Percentiles rank a stretch among this genome's conserved stretches.
Evolutionary conservation across 2,113 vertebrate genomes (phyloP).

Genomic region (Hippocampus comes): DNA sequence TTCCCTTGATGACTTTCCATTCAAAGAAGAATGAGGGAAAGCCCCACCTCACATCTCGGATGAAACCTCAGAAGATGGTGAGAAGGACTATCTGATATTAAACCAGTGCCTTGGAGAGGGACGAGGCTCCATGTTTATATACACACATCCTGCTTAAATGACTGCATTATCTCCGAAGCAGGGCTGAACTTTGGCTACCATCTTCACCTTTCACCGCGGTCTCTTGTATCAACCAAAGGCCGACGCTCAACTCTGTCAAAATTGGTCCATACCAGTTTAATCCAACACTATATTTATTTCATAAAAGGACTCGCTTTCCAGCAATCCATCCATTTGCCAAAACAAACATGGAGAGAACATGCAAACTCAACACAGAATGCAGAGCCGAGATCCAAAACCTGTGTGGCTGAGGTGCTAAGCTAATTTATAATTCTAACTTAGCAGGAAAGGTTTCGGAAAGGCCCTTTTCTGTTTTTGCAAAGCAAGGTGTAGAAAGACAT

Average conservation of each 20-base stretch:
- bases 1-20: slow-evolving; percentile 67
- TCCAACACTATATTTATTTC: neutral
- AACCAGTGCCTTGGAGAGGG: slow-evolving; percentile 23
- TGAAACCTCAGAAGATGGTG: slow-evolving; percentile 41
- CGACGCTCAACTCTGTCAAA: neutral
- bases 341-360: no score
- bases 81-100: slow-evolving; percentile 51
- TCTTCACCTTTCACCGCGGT: slow-evolving; percentile 8
- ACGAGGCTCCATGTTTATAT: slow-evolving; percentile 29
- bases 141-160: slow-evolving; percentile 19
- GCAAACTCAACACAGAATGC: no score
- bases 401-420: no score
- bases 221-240: neutral
- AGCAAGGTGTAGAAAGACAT: no score
- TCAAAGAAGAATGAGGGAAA: slow-evolving; percentile 60
- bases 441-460: no score
- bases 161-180: slow-evolving; percentile 23
- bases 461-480: no score
- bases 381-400: no score
- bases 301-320: no score
- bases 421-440: no score
- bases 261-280: neutral
- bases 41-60: slow-evolving; percentile 60
- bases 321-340: no score
- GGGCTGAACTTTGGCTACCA: slow-evolving; percentile 30